Percentiles rank a stretch among this genome's conserved stretches.
Conservation (phyloP, 2,797 vertebrate species). For the Ataeniobius toweri region DNA sequence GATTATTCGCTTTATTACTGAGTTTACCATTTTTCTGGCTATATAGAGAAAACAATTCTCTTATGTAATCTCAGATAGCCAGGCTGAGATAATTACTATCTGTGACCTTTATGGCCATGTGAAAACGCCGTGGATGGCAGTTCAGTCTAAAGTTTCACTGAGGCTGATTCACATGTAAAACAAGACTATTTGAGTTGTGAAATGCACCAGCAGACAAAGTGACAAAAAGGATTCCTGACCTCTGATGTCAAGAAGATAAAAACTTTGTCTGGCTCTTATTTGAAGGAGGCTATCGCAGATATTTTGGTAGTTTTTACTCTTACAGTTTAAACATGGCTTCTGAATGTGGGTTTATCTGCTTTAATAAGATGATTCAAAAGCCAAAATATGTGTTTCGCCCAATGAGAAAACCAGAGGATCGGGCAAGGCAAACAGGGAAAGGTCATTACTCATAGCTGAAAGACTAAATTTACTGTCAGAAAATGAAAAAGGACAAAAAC, state of each 20-base stretch:
- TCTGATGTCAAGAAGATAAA: slow-evolving; percentile 1
- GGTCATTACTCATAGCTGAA: not conserved
- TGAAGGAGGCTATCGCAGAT: not conserved
- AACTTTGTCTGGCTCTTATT: not conserved
- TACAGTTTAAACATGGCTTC: too few species aligned
- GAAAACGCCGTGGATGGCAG: slow-evolving; percentile 19
- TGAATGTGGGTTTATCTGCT: not conserved
- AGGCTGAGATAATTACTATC: slow-evolving; percentile 7
- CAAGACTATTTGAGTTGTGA: not conserved
- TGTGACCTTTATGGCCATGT: slow-evolving; percentile 38
- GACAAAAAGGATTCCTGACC: not conserved
- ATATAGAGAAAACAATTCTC: slow-evolving; percentile 8
- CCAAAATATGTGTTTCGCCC: not conserved
- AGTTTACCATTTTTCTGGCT: not conserved
- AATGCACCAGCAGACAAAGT: not conserved
- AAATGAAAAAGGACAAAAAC: not conserved
- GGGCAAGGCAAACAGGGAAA: not conserved
- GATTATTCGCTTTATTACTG: not conserved
- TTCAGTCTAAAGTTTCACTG: slow-evolving; percentile 39
- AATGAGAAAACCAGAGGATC: not conserved
- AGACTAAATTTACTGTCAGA: not conserved
- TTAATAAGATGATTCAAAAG: not conserved
- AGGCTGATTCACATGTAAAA: not conserved
- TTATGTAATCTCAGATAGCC: slow-evolving; percentile 25
- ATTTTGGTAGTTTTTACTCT: not conserved